A percentile compares a stretch with the other conserved stretches of the same genome.
phyloP scores from a whole-genome alignment of 2,113 vertebrate species.

The Archilochus colubris region DNA sequence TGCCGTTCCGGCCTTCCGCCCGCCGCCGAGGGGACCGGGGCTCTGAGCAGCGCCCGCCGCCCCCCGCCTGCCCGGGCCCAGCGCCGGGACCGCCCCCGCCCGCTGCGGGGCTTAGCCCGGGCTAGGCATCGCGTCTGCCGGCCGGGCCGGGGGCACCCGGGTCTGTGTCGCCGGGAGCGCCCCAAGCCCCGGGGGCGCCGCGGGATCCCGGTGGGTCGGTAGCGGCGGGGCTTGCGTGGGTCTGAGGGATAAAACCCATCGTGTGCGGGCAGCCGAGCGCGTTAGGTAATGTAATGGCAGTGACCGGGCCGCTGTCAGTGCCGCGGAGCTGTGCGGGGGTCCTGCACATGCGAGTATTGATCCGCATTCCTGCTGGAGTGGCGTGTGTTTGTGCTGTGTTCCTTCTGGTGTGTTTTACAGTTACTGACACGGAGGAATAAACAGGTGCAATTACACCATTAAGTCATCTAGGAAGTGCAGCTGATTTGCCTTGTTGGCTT shows the following conservation, averaged over 20 bases:
- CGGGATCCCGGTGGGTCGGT: no score
- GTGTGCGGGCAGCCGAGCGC: accelerated
- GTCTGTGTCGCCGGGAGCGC: no score
- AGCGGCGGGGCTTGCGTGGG: no score
- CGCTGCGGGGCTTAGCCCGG: no score
- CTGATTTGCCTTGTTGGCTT: not conserved
- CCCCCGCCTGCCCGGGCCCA: not conserved
- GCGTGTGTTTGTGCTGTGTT: accelerated
- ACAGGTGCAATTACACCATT: not conserved
- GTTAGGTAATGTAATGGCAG: no score
- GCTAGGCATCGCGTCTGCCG: no score
- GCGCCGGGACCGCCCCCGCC: not conserved
- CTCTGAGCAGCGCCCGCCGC: not conserved
- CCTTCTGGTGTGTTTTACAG: accelerated
- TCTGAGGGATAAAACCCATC: accelerated
- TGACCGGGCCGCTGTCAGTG: accelerated
- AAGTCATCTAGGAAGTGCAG: not conserved
- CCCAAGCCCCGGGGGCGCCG: no score
- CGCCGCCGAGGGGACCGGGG: slow-evolving; percentile 4
- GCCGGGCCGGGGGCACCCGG: not conserved
- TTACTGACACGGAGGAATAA: not conserved
- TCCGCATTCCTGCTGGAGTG: accelerated
- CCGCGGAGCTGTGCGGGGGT: accelerated
- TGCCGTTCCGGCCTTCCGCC: not conserved
- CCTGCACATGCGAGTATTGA: accelerated